A percentile compares a stretch with the other conserved stretches of the same genome.
These are phyloP conservation scores for Subanguina moxae DNA, from an alignment of 1,140 invertebrate genomes.

Conservation along the genomic window DNA sequence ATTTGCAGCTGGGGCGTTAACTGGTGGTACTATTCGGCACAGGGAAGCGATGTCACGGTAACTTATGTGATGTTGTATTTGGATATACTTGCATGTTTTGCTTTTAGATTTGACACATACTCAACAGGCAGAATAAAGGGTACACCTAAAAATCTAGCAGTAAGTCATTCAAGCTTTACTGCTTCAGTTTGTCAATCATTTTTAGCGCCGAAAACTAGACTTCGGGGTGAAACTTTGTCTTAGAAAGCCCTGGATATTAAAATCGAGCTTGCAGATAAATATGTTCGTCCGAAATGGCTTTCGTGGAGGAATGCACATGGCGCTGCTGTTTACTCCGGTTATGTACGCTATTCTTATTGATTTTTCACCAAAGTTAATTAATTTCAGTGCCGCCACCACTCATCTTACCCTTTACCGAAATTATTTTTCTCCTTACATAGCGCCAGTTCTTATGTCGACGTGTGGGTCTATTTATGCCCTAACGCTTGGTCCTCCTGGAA, in stretches of 20 bases:
- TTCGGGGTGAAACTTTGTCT: neutral
- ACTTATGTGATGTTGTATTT: no score
- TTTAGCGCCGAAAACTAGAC: conserved; percentile 6
- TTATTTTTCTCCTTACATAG: conserved; percentile 12
- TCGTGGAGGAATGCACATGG: neutral
- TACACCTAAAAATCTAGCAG: neutral
- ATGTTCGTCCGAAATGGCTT: no score
- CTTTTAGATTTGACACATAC: no score
- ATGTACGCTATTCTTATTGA: neutral
- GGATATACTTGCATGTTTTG: no score
- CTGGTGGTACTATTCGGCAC: no score
- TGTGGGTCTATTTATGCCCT: neutral
- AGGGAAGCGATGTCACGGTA: no score
- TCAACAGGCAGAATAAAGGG: no score
- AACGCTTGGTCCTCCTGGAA: neutral
- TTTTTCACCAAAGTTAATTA: neutral
- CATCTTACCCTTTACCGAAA: conserved; percentile 11
- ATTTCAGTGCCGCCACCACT: neutral
- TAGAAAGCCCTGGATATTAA: no score
- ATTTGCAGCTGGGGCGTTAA: no score
- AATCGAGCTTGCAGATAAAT: no score
- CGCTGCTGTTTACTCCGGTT: neutral
- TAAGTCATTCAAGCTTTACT: neutral
- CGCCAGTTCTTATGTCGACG: neutral
- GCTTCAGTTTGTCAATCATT: neutral